These are phyloP conservation scores for Ptychoptera albimana DNA, from an alignment of 2,888 invertebrate genomes.

Conservation along the genomic window DNA sequence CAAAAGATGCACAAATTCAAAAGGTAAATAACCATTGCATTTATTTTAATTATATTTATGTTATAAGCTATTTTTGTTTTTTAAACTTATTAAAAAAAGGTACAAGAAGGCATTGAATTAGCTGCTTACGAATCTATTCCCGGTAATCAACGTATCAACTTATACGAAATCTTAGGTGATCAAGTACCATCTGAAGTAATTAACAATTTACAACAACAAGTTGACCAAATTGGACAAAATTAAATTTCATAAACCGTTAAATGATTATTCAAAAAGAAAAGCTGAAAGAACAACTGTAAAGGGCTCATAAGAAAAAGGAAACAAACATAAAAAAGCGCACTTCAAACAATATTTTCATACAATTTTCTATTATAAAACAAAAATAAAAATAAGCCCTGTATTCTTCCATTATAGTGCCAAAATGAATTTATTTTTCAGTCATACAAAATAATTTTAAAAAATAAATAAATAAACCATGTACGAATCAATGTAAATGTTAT, in stretches of 20 bases:
- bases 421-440: no score
- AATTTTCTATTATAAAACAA: no score
- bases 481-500: no score
- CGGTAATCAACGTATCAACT: slow-evolving; percentile 66
- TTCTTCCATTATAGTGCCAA: no score
- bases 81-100: slow-evolving; percentile 28
- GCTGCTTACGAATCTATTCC: slow-evolving; percentile 78
- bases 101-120: slow-evolving; percentile 72
- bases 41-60: not conserved
- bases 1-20: slow-evolving; percentile 74
- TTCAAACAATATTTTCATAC: no score
- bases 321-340: not conserved
- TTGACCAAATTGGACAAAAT: slow-evolving; percentile 65
- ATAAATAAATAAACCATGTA: no score
- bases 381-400: no score
- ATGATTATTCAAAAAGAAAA: not conserved
- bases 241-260: slow-evolving; percentile 18
- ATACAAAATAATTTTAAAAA: no score
- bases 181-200: slow-evolving; percentile 78
- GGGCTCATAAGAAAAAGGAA: not conserved
- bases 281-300: not conserved
- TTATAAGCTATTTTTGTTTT: slow-evolving; percentile 6
- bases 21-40: slow-evolving; percentile 40
- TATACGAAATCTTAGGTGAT: slow-evolving; percentile 70
- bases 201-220: slow-evolving; percentile 71